Conservation (phyloP, 2,113 vertebrate genomes). For the Paradoxurus hermaphroditus region DNA sequence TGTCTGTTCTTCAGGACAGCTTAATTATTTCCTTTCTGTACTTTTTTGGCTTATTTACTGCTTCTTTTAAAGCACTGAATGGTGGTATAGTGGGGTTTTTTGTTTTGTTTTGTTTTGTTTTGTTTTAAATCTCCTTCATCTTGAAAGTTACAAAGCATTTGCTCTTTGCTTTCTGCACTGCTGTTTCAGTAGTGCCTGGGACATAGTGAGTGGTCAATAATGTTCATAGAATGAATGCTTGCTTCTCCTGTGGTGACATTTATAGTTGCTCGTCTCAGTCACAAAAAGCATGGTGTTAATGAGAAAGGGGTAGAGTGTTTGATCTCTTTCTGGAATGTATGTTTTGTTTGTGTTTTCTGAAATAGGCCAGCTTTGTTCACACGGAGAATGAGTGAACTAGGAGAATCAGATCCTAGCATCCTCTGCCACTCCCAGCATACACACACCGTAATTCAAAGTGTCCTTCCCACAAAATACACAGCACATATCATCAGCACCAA, state of each 20-base stretch:
- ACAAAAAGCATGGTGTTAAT: background rate
- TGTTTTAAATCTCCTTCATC: background rate
- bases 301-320: background rate
- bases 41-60: background rate
- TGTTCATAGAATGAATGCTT: background rate
- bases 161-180: background rate
- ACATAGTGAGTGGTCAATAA: background rate
- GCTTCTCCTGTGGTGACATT: background rate
- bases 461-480: background rate
- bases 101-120: background rate
- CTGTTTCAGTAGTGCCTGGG: background rate
- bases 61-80: background rate
- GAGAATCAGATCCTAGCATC: background rate
- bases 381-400: background rate
- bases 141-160: background rate
- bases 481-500: background rate
- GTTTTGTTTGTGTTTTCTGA: slow-evolving; percentile 19
- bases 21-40: background rate
- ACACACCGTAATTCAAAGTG: background rate
- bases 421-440: background rate
- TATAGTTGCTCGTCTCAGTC: background rate
- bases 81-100: background rate
- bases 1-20: background rate
- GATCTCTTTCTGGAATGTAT: background rate
- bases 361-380: background rate